Conservation (phyloP, 2,113 vertebrate species). For the Sus scrofa region T2T-Sscrofa CM000812.6:204328001-204328500, state of each 20-base stretch:
- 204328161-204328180: background rate
- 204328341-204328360: background rate
- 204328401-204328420: background rate
- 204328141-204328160: background rate
- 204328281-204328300: background rate
- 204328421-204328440: background rate
- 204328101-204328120: background rate
- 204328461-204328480: background rate
- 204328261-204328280: background rate
- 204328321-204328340: background rate
- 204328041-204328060: constrained; percentile 39
- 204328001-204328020: constrained; percentile 66
- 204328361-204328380: background rate
- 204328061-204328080: background rate
- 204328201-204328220: background rate
- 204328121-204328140: constrained; percentile 33
- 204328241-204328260: background rate
- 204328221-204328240: background rate
- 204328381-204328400: background rate
- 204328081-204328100: background rate
- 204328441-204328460: background rate
- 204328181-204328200: background rate
- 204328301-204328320: background rate
- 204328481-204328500: background rate
- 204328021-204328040: constrained; percentile 46